Percentiles rank a stretch among this genome's conserved stretches.
Conservation (phyloP, 1,140 invertebrate genomes). For the Lucilia sericata region DNA sequence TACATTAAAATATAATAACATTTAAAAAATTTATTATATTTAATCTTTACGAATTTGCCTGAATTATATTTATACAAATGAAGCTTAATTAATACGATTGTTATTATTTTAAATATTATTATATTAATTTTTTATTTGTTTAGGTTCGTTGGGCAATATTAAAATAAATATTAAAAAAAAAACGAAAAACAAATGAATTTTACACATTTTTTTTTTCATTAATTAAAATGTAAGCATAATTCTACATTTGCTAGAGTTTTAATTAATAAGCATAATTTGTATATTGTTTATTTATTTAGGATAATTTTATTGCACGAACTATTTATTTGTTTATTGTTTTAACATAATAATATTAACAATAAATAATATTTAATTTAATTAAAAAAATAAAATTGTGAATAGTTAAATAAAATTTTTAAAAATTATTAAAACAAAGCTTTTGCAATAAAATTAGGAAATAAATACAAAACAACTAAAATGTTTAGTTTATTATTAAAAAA, state of each 20-base stretch:
- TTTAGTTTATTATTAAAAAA: no score
- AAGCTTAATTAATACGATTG: constrained; percentile 12
- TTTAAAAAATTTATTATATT: background rate
- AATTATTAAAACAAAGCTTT: no score
- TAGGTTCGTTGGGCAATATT: background rate
- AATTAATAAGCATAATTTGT: background rate
- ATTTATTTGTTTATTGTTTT: background rate
- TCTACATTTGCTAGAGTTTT: background rate
- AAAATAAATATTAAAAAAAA: background rate
- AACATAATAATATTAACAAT: background rate
- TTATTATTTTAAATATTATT: constrained; percentile 9
- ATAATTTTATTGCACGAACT: background rate
- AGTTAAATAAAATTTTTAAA: no score
- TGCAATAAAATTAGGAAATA: no score
- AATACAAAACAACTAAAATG: no score
- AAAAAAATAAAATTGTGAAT: no score
- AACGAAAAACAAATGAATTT: background rate
- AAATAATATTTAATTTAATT: background rate
- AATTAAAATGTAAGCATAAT: background rate
- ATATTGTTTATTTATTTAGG: background rate
- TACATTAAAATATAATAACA: no score
- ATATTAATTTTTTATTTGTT: background rate
- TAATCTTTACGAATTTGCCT: background rate
- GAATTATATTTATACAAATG: background rate
- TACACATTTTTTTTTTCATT: background rate